Conservation (phyloP, 2,797 vertebrate genomes). For the Eulemur rubriventer region DNA sequence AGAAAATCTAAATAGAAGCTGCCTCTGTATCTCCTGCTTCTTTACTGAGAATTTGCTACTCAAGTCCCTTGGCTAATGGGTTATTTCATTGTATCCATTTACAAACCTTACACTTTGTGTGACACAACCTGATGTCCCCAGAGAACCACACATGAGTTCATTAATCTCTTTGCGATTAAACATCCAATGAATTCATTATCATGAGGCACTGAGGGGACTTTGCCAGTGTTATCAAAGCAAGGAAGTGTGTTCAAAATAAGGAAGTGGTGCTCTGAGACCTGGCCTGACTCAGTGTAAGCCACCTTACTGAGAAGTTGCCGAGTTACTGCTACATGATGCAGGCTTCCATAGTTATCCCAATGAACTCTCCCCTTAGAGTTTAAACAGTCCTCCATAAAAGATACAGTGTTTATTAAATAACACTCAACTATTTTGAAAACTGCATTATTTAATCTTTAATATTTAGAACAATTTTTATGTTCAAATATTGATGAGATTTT, state of each 20-base stretch:
- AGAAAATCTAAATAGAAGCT: constrained; percentile 18
- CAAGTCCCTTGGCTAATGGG: constrained; percentile 44
- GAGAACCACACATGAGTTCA: constrained; percentile 73
- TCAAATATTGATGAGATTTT: background rate
- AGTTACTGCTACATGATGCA: background rate
- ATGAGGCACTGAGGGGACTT: constrained; percentile 5
- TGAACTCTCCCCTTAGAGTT: background rate
- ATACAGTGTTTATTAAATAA: background rate
- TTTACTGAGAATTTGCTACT: constrained; percentile 38
- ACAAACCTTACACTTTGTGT: constrained; percentile 66
- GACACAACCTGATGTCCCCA: constrained; percentile 58
- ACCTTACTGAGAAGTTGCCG: background rate
- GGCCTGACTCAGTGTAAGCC: background rate
- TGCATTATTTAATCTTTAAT: constrained; percentile 12
- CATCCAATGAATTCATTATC: constrained; percentile 81
- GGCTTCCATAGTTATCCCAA: background rate
- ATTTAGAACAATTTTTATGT: background rate
- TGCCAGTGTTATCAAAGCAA: constrained; percentile 74
- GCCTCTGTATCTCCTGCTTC: constrained; percentile 24
- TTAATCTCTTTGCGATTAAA: constrained; percentile 81
- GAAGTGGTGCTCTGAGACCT: background rate
- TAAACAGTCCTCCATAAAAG: background rate
- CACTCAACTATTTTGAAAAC: background rate
- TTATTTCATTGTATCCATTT: constrained; percentile 61
- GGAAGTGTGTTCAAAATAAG: constrained; percentile 55